Base-by-base conservation (phyloP, 2,888 invertebrate species). In the Cerceris ruficornis region DNA sequence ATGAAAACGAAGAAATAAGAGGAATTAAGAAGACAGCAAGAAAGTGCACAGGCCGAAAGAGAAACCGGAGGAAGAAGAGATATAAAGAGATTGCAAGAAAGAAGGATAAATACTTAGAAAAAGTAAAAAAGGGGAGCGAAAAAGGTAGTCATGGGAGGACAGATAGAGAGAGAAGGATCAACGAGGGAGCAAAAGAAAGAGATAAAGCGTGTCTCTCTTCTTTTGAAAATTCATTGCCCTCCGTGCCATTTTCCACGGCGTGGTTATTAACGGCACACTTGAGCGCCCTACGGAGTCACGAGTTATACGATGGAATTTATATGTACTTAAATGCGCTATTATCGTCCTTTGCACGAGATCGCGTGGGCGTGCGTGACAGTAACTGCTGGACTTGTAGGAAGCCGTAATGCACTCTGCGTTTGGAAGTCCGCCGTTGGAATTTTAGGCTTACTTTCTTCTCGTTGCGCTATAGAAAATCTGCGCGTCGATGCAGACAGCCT, bases 231-330 rank as follows among this genome's bases (percentile, higher is more conserved):
- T 77, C 80, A 82, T 82, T 73, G 72, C 77, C 55, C n/a, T 59
- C 65, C 41, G 67, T 39, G 55, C 62, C 71, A 71, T 80, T 78
- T 78, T 78, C 78, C 71, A 42, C 69, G 28, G 43, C 62, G 65
- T 43, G 68, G 66, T 77, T 81, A 81, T 78, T 81, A 84, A 81
- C 73, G 79, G 77, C 74, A 65, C 72, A 69, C 73, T 78, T 62
- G 65, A 74, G 59, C 75, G 76, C 66, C 73, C 80, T 66, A 70
- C 59, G 72, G 75, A 65, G 75, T 61, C 68, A 62, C 75, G 68
- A 82, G 80, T 75, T 75, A 75, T 77, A 68, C 69, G 54, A 60
- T 64, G 75, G 72, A 81, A 83, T 83, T 81, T 83, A 83, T 81
- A 77, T 69, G 73, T 74, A 69, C 75, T 83, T 83, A 79, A 75